Evolutionary conservation across 1,140 invertebrate genomes (phyloP).

Genomic region (Gonatopus flavifemur): DNA sequence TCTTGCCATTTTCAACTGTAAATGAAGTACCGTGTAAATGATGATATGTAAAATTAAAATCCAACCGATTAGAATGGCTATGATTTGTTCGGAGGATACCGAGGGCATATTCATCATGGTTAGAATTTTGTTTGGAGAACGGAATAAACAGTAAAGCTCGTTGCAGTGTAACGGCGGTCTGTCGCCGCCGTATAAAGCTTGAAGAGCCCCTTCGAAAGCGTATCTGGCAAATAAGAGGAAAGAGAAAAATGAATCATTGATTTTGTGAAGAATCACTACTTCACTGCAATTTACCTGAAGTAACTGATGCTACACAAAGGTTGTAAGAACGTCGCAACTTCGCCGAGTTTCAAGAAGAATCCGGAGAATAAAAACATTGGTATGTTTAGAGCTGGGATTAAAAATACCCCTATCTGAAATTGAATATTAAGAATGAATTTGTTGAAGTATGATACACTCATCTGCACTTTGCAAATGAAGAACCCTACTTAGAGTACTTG

Average conservation of each 20-base stretch:
- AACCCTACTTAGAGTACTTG: too few relatives aligned
- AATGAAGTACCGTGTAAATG: constrained; percentile 38
- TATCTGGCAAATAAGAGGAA: constrained; percentile 59
- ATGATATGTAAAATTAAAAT: constrained; percentile 36
- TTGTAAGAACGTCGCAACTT: constrained; percentile 72
- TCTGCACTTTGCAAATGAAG: not conserved
- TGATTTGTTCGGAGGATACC: constrained; percentile 27
- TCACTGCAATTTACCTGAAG: constrained; percentile 59
- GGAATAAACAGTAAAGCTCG: constrained; percentile 36
- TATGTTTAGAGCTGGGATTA: constrained; percentile 78
- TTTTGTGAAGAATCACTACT: not conserved
- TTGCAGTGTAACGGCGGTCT: constrained; percentile 62
- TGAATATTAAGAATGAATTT: constrained; percentile 27
- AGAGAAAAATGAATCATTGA: constrained; percentile 45
- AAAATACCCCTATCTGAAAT: constrained; percentile 75
- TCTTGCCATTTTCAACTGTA: constrained; percentile 34
- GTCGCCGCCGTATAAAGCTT: constrained; percentile 73
- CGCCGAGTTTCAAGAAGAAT: constrained; percentile 80
- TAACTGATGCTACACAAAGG: constrained; percentile 75
- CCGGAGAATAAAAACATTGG: constrained; percentile 84
- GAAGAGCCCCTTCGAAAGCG: constrained; percentile 75
- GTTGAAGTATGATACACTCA: not conserved
- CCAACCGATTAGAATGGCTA: constrained; percentile 38
- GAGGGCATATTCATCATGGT: constrained; percentile 44
- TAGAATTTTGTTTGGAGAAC: constrained; percentile 34